Evolutionary conservation across 1,140 invertebrate genomes (phyloP).

Genomic region (Daktulosphaira vitifoliae): DNA sequence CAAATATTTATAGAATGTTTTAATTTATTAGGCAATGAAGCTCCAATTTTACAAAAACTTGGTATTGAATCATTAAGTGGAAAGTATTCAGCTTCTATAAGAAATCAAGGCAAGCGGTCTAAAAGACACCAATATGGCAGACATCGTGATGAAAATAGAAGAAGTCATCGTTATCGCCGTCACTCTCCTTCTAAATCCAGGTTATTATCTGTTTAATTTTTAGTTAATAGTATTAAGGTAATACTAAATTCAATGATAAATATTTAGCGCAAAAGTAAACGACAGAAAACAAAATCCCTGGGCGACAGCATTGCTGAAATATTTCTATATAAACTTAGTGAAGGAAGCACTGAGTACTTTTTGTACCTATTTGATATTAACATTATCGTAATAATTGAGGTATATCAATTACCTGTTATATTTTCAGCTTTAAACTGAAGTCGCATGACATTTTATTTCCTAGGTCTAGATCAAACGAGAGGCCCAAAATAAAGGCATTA

Average conservation of each 20-base stretch:
- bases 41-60: constrained; percentile 29
- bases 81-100: constrained; percentile 25
- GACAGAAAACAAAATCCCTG: constrained; percentile 31
- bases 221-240: background rate
- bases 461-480: constrained; percentile 19
- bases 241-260: constrained; percentile 27
- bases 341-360: constrained; percentile 31
- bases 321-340: constrained; percentile 27
- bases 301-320: constrained; percentile 25
- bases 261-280: constrained; percentile 31
- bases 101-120: constrained; percentile 7
- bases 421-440: constrained; percentile 17
- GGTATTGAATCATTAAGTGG: constrained; percentile 19
- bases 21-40: constrained; percentile 17
- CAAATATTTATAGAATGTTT: too few species aligned
- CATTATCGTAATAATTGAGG: constrained; percentile 31
- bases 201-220: constrained; percentile 25
- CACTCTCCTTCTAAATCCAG: constrained; percentile 23
- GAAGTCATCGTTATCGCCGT: background rate
- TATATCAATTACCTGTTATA: constrained; percentile 30
- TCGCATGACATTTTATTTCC: background rate
- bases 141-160: constrained; percentile 14
- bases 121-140: constrained; percentile 6
- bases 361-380: constrained; percentile 34
- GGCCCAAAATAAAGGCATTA: constrained; percentile 11